Base-by-base conservation (phyloP, 2,888 invertebrate species). In the Tethea ocularis region DNA sequence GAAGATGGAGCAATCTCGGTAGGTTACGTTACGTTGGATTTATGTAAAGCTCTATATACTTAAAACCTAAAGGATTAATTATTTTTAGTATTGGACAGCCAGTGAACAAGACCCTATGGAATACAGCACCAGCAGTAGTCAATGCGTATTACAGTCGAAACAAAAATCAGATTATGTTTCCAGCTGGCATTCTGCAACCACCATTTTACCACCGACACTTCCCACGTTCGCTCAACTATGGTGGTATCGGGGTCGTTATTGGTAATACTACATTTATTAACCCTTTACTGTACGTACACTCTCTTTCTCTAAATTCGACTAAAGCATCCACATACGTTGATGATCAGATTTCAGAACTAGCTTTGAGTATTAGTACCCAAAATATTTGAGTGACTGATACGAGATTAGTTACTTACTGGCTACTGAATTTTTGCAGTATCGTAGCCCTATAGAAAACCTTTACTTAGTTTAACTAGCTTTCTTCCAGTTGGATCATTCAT, bases 81-180 rank as follows among this genome's bases (percentile, higher is more conserved):
- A 23, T 51, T 77, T 80, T 61, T 71, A 95, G 96, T 61, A 91
- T 96, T 11, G 95, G 95, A 0, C 95, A 95, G 62, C 93, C 95
- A 2, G 97, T 97, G 1, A 96, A 97, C 83, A 97, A 97, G 80
- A 96, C 96, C 0, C 83, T 95, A 11, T 97, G 97, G 97, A 96
- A 96, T 76, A 96, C 97, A 0, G 96, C 97, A 0, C 98, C 98
- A 0, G 98, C 98, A 0, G 96, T 98, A 7, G 98, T 99, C 0
- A 99, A 99, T 81, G 99, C 99, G 0, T 99, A 98, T 84, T 99
- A 99, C 86, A 98, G 97, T 77, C 95, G 98, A 38, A 97, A 98
- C 78, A 98, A 98, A 84, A 99, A 99, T 87, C 98, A 98, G 89
- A 99, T 99, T 59, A 97, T 98, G 94, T 98, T 98, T 85, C 98